Conservation (phyloP, 2,797 vertebrate genomes). For the Tragelaphus oryx region DNA sequence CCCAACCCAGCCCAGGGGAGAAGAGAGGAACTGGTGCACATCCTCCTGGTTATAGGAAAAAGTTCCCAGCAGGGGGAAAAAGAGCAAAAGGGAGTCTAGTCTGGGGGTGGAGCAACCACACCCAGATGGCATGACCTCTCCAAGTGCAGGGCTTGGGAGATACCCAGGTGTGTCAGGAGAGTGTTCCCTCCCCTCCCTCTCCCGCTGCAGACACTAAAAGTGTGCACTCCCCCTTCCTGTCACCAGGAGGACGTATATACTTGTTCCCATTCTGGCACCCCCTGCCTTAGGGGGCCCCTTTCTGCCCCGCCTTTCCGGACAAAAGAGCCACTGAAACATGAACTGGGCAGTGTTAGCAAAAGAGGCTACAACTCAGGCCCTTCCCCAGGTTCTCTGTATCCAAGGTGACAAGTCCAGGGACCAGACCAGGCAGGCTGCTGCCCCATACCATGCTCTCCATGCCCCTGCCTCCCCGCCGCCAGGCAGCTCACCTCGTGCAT, state of each 20-base stretch:
- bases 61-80: neutral
- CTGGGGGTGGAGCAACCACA: neutral
- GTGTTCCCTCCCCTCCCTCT: neutral
- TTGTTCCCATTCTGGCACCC: neutral
- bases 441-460: neutral
- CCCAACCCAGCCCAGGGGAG: neutral
- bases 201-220: neutral
- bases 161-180: neutral
- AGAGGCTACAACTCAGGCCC: neutral
- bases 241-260: neutral
- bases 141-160: neutral
- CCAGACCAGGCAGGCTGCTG: neutral
- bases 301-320: neutral
- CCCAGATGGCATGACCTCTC: neutral
- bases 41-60: neutral
- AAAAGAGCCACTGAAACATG: neutral
- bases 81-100: neutral
- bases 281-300: neutral
- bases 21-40: neutral
- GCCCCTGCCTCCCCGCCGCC: neutral
- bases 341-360: neutral
- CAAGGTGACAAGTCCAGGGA: neutral
- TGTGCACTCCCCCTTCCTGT: neutral
- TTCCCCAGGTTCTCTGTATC: neutral
- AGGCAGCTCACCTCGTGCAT: conserved; percentile 92